phyloP scores from a whole-genome alignment of 2,113 vertebrate genomes.

The Craseonycteris thonglongyai region DNA sequence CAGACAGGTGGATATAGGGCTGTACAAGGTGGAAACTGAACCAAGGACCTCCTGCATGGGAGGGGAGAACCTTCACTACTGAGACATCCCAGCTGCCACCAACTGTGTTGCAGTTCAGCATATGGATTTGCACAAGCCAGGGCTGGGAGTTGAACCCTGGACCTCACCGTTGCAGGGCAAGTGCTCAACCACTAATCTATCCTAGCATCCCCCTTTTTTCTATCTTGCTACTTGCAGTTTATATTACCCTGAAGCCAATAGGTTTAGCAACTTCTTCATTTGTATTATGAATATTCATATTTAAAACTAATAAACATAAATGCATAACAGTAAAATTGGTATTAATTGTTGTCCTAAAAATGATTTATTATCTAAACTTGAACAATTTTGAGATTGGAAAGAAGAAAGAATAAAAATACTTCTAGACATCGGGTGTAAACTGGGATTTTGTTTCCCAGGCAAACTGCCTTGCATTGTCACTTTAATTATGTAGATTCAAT shows the following conservation, averaged over 20 bases:
- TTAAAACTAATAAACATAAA: background rate
- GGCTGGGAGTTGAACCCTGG: too few relatives aligned
- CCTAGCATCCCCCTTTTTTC: too few relatives aligned
- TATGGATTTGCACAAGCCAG: too few relatives aligned
- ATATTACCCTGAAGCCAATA: background rate
- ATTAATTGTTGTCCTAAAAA: background rate
- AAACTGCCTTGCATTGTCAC: background rate
- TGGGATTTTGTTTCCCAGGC: background rate
- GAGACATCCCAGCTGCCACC: too few relatives aligned
- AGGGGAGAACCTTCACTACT: too few relatives aligned
- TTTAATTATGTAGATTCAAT: background rate
- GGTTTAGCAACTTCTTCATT: background rate
- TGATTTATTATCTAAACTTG: background rate
- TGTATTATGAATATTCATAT: background rate
- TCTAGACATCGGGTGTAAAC: background rate
- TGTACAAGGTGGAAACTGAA: too few relatives aligned
- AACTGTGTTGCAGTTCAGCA: too few relatives aligned
- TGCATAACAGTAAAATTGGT: background rate
- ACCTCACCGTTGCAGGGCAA: too few relatives aligned
- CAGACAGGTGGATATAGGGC: too few relatives aligned
- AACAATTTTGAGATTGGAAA: background rate
- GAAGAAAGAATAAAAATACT: background rate
- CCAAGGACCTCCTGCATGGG: too few relatives aligned
- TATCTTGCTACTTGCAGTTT: background rate
- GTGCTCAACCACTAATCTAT: too few relatives aligned